Conservation (phyloP, 2,888 invertebrate species). For the Sicus ferrugineus region DNA sequence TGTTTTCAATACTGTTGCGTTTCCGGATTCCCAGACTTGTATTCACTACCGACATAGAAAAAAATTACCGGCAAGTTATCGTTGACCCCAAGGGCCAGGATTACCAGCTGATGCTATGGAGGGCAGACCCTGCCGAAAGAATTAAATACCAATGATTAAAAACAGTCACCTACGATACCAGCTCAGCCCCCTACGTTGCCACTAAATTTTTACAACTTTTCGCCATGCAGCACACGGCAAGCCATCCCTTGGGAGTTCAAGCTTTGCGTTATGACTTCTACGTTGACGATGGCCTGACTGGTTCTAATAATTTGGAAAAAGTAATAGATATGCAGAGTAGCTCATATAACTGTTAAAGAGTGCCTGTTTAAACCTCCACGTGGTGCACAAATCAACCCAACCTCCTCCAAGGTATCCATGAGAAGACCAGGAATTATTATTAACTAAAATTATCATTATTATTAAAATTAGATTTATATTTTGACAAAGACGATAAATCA, state of each 20-base stretch:
- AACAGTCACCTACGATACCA: conserved; percentile 40
- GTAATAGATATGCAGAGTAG: conserved; percentile 15
- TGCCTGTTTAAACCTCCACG: not conserved
- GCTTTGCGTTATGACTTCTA: conserved; percentile 22
- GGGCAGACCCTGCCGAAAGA: conserved; percentile 29
- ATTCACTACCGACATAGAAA: conserved; percentile 23
- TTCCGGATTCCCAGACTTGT: conserved; percentile 35
- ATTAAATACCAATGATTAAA: conserved; percentile 36
- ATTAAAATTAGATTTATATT: too few relatives aligned
- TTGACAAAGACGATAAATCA: too few relatives aligned
- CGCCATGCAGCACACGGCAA: not conserved
- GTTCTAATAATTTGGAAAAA: conserved; percentile 23
- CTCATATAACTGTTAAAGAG: not conserved
- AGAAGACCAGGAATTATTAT: not conserved
- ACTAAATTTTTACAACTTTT: conserved; percentile 18
- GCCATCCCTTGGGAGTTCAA: not conserved
- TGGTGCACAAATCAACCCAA: not conserved
- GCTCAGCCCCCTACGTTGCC: conserved; percentile 30
- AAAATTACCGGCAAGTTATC: conserved; percentile 47
- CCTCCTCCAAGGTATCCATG: not conserved
- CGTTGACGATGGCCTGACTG: conserved; percentile 35
- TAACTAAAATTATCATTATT: too few relatives aligned
- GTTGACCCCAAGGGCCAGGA: conserved; percentile 38
- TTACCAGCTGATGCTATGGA: conserved; percentile 43
- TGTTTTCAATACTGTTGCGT: conserved; percentile 35